Evolutionary conservation across 2,113 vertebrate species (phyloP).

Genomic region (Saccopteryx leptura): DNA sequence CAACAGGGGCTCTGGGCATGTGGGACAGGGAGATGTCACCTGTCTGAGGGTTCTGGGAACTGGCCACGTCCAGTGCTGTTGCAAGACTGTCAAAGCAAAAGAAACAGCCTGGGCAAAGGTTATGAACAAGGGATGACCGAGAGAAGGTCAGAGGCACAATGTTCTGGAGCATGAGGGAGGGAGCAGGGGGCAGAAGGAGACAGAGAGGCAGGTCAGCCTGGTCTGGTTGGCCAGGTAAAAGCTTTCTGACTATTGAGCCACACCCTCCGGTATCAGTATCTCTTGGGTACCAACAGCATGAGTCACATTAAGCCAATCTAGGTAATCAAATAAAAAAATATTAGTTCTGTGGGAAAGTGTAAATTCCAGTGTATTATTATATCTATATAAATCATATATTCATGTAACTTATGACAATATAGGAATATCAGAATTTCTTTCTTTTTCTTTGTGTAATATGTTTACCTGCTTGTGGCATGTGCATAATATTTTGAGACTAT

Average conservation of each 20-base stretch:
- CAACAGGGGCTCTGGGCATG: not conserved
- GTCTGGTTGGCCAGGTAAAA: not conserved
- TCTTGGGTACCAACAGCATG: not conserved
- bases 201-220: not conserved
- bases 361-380: constrained; percentile 4
- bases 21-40: not conserved
- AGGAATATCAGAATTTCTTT: not conserved
- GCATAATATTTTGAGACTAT: constrained; percentile 43
- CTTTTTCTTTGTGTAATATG: not conserved
- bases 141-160: not conserved
- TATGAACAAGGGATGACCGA: not conserved
- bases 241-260: not conserved
- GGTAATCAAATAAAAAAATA: not conserved
- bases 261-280: not conserved
- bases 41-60: not conserved
- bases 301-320: not conserved
- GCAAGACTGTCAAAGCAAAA: not conserved
- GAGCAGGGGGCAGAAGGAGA: not conserved
- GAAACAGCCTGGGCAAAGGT: not conserved
- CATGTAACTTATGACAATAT: not conserved
- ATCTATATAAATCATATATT: not conserved
- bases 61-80: not conserved
- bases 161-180: not conserved
- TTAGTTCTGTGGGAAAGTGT: constrained; percentile 6
- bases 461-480: not conserved